These are phyloP conservation scores for Ophthalmolycus amberensis DNA, from an alignment of 2,113 vertebrate species.

Conservation along the genomic window DNA sequence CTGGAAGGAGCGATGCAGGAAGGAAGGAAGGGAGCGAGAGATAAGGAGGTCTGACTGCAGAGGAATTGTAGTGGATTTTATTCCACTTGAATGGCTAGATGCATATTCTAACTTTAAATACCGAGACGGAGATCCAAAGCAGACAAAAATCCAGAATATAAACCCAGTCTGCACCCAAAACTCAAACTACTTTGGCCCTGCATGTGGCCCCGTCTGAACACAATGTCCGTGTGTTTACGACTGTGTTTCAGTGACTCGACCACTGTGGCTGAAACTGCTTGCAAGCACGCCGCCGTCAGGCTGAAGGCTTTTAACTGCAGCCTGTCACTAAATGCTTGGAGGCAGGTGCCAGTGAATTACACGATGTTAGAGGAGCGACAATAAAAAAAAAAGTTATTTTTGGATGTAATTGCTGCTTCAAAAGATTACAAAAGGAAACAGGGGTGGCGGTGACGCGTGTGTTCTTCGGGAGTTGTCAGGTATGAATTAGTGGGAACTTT, in stretches of 20 bases:
- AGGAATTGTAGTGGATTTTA: background rate
- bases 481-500: slow-evolving; percentile 28
- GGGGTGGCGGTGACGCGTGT: background rate
- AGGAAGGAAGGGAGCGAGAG: background rate
- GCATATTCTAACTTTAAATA: background rate
- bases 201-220: slow-evolving; percentile 5
- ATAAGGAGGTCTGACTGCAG: background rate
- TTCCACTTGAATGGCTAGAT: background rate
- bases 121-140: background rate
- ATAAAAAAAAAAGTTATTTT: background rate
- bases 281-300: slow-evolving; percentile 29
- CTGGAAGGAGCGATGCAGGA: slow-evolving; percentile 5
- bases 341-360: slow-evolving; percentile 14
- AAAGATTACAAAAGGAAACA: slow-evolving; percentile 31
- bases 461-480: slow-evolving; percentile 30
- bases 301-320: slow-evolving; percentile 32
- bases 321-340: slow-evolving; percentile 1
- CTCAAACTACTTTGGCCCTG: background rate
- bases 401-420: slow-evolving; percentile 12
- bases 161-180: background rate
- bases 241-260: background rate
- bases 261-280: background rate
- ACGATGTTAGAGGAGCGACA: slow-evolving; percentile 13
- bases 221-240: slow-evolving; percentile 18
- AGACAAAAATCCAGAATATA: background rate